Base-by-base conservation (phyloP, 2,797 vertebrate genomes). In the Hippocampus kuda region DNA sequence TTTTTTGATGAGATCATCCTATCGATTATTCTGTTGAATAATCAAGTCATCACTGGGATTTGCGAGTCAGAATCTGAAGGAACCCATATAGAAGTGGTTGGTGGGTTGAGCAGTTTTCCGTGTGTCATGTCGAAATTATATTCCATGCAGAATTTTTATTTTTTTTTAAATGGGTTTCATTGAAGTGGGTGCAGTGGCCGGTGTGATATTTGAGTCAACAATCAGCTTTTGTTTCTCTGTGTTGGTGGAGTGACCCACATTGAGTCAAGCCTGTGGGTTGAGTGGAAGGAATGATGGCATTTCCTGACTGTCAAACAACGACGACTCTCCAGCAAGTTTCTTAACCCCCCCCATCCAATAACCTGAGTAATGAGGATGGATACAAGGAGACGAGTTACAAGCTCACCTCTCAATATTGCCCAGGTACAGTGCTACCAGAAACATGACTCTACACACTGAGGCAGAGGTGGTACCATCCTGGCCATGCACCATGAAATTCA, bases 211-310 rank as follows among this genome's bases (percentile, higher is more conserved):
- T 75, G 65, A 69, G 74, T 65, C 78, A 79, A 87, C 78, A 87
- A 83, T 83, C 63, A 15, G 62, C 79, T 84, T 81, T 87, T 91
- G 84, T 90, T 83, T 53, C 49, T 77, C 72, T 65, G 67, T 71
- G 83, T 83, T 68, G 72, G 77, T 75, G 75, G 81, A 71, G 78
- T 84, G 86, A 86, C 73, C 88, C 84, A 82, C 65, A 48, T 67
- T 69, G 73, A 70, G 57, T 71, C 18, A 59, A 75, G 70, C 10
- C 77, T 69, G 86, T 82, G 84, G 85, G 81, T 70, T 34, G 79
- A 76, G 64, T 88, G 85, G 87, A 86, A 89, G 81, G 80, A 89
- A 83, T 84, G 85, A 79, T 62, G 11, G 56, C 59, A 34, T 53
- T 76, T 69, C 66, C 51, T 67, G 53, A 65, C 63, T 48, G 24